Evolutionary conservation across 2,797 vertebrate species (phyloP).

Genomic region (Takifugu rubripes): DNA sequence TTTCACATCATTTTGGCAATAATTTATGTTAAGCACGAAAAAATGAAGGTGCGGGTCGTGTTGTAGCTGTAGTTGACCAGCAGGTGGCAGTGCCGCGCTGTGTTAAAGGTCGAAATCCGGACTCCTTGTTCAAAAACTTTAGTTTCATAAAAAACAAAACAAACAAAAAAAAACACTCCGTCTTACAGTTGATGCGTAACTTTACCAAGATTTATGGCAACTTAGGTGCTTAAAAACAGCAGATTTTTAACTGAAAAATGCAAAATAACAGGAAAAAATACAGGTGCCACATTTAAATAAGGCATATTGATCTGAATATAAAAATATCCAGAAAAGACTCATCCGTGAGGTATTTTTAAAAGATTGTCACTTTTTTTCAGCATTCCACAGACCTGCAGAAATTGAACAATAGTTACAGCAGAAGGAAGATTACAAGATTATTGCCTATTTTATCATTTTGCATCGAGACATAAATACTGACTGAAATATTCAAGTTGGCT

Average conservation of each 20-base stretch:
- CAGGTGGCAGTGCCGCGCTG: background rate
- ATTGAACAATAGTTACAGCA: background rate
- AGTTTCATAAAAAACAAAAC: too few species aligned
- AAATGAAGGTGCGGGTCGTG: background rate
- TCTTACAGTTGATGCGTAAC: too few species aligned
- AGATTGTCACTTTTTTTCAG: background rate
- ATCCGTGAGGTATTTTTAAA: background rate
- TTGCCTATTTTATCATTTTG: background rate
- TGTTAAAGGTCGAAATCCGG: too few species aligned
- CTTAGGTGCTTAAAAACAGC: too few species aligned
- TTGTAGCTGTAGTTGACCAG: background rate
- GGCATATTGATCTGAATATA: background rate
- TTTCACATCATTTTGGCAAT: conserved; percentile 33
- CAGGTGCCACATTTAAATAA: background rate
- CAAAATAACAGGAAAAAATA: too few species aligned
- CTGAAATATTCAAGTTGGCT: conserved; percentile 46
- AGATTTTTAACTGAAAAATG: too few species aligned
- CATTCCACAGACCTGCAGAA: background rate
- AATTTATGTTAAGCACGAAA: conserved; percentile 9
- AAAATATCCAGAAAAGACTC: background rate
- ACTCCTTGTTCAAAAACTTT: too few species aligned
- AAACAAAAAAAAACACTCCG: too few species aligned
- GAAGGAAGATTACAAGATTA: background rate
- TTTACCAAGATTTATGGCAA: too few species aligned
- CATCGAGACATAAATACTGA: conserved; percentile 1